Percentiles rank a stretch among this genome's conserved stretches.
These are phyloP conservation scores for Malurus melanocephalus DNA, from an alignment of 2,113 vertebrate species.

Conservation along the genomic window DNA sequence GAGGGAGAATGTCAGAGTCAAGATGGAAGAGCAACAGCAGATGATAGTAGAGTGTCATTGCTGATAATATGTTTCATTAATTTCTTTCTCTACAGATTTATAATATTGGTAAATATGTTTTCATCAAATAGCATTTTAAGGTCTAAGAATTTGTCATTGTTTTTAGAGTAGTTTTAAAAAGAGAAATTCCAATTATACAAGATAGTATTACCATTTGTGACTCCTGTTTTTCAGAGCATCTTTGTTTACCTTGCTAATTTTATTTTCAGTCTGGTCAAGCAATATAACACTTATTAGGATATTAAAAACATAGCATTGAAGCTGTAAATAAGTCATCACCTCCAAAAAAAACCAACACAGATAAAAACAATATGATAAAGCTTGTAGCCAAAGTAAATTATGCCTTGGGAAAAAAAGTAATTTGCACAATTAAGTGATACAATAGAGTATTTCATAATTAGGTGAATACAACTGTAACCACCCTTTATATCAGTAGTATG, in stretches of 20 bases:
- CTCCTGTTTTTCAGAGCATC: background rate
- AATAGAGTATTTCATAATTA: slow-evolving; percentile 66
- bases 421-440: slow-evolving; percentile 55
- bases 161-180: background rate
- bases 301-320: background rate
- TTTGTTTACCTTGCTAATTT: slow-evolving; percentile 16
- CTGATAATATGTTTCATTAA: background rate
- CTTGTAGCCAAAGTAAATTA: slow-evolving; percentile 24
- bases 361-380: slow-evolving; percentile 51
- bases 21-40: background rate
- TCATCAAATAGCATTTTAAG: background rate
- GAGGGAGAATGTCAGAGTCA: background rate
- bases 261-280: slow-evolving; percentile 57
- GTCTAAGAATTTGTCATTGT: background rate
- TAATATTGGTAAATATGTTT: background rate
- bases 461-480: slow-evolving; percentile 60
- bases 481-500: slow-evolving; percentile 67
- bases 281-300: background rate
- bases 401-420: slow-evolving; percentile 25
- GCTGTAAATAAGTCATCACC: background rate
- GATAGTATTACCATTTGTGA: background rate
- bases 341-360: background rate
- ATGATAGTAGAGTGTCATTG: background rate
- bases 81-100: background rate
- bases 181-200: background rate